Evolutionary conservation across 1,140 invertebrate genomes (phyloP).

Genomic region (Pseudoatta argentina): DNA sequence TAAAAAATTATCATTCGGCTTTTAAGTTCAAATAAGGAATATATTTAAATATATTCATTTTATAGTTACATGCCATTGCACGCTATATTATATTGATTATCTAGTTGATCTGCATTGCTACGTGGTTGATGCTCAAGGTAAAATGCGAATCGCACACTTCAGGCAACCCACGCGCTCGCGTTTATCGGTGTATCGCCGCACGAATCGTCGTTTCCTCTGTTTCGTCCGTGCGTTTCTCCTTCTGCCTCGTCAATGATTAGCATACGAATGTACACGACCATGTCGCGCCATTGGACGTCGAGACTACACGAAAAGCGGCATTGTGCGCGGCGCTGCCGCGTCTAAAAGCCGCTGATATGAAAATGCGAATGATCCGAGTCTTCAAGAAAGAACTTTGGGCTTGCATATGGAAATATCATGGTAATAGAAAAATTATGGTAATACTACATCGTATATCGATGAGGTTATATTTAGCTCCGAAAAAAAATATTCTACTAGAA

Average conservation of each 20-base stretch:
- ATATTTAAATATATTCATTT: not conserved
- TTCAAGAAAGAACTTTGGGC: not conserved
- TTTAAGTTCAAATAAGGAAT: not conserved
- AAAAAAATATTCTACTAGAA: not conserved
- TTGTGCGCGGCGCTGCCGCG: conserved; percentile 7
- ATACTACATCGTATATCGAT: not conserved
- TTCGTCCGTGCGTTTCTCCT: conserved; percentile 70
- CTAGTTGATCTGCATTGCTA: too few species aligned
- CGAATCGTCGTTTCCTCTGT: conserved; percentile 72
- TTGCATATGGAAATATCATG: not conserved
- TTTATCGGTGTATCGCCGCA: conserved; percentile 75
- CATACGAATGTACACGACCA: conserved; percentile 84
- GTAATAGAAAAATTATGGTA: conserved; percentile 2
- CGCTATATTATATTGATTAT: not conserved
- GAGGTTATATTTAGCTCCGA: not conserved
- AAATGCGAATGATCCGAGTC: conserved; percentile 32
- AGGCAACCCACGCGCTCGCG: conserved; percentile 70
- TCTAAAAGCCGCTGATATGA: conserved; percentile 23
- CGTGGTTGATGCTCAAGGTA: not conserved
- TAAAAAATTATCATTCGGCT: not conserved
- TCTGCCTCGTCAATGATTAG: conserved; percentile 75
- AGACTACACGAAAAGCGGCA: conserved; percentile 57
- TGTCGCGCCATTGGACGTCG: conserved; percentile 76
- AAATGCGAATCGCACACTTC: conserved; percentile 11
- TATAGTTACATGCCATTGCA: not conserved